These are phyloP conservation scores for Fulmarus glacialis DNA, from an alignment of 2,113 vertebrate species.

Conservation along the genomic window DNA sequence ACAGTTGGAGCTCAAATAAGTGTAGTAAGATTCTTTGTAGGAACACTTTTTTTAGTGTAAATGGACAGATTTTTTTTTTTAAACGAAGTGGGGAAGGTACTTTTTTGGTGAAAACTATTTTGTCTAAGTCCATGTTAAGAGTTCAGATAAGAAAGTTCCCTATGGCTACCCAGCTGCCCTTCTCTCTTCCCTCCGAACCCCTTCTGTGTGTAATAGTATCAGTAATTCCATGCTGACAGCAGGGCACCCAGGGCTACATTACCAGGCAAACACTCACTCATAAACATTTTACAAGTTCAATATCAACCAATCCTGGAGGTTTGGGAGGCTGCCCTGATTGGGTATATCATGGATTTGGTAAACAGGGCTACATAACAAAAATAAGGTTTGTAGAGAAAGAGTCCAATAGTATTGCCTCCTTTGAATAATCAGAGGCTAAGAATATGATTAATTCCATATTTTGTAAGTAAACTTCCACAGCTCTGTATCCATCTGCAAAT, in stretches of 20 bases:
- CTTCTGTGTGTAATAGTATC: neutral
- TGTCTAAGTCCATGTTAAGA: neutral
- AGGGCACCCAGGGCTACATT: conserved; percentile 57
- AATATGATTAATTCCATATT: conserved; percentile 15
- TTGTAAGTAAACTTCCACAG: neutral
- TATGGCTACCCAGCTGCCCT: neutral
- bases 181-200: neutral
- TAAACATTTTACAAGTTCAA: conserved; percentile 72
- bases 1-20: neutral
- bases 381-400: conserved; percentile 6
- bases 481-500: conserved; percentile 40
- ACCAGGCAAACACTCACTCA: conserved; percentile 63
- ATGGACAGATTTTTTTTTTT: neutral
- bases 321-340: conserved; percentile 37
- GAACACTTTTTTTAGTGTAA: neutral
- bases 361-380: conserved; percentile 59
- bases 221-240: conserved; percentile 36
- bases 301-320: conserved; percentile 26
- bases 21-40: neutral
- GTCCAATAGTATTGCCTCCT: neutral
- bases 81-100: neutral
- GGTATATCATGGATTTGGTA: conserved; percentile 23
- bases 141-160: neutral
- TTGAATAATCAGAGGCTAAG: neutral
- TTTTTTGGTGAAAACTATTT: neutral